A percentile compares a stretch with the other conserved stretches of the same genome.
phyloP scores from a whole-genome alignment of 1,140 invertebrate species.

The Aphis gossypii region DNA sequence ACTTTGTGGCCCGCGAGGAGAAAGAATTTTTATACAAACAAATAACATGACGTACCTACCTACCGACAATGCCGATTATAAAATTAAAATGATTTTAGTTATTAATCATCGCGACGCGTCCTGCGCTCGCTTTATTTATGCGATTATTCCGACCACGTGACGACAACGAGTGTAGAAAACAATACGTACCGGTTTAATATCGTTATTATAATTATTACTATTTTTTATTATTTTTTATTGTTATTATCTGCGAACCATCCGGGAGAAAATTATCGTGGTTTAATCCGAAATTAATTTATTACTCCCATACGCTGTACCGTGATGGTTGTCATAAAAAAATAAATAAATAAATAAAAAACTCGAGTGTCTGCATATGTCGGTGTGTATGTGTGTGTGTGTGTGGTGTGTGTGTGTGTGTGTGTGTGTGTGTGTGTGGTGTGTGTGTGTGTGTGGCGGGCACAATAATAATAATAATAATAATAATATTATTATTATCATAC shows the following conservation, averaged over 20 bases:
- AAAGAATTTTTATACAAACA: background rate
- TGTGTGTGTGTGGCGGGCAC: background rate
- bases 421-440: no score
- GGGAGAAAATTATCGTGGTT: background rate
- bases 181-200: background rate
- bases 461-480: background rate
- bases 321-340: background rate
- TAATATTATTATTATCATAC: background rate
- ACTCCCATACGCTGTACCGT: background rate
- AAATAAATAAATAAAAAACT: background rate
- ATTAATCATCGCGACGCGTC: background rate
- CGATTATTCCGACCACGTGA: background rate
- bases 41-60: background rate
- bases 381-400: no score
- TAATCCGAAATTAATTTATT: constrained; percentile 24
- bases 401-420: background rate
- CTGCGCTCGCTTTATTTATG: background rate
- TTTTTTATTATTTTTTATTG: background rate
- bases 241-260: background rate
- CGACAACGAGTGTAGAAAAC: background rate
- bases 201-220: background rate
- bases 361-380: background rate
- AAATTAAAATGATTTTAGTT: background rate
- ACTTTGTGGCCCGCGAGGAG: background rate
- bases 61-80: background rate